Evolutionary conservation across 2,888 invertebrate species (phyloP), one percentile per base, ranked within the genome.

Genomic region (Latrodectus elegans): DNA sequence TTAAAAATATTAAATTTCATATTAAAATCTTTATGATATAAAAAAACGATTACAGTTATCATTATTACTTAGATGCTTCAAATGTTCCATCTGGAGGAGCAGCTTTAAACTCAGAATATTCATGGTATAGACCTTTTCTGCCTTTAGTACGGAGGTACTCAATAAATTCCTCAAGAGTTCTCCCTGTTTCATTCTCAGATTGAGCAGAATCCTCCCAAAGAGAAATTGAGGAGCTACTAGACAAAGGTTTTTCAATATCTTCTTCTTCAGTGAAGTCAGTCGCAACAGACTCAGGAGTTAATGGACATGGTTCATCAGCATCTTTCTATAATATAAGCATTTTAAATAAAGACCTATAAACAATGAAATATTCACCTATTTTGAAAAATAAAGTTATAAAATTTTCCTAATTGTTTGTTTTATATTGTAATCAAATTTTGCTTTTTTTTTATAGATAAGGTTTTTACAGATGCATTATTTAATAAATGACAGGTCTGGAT

Each of bases 61-160:
- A 38, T 38, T 38, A 38, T 71, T 55, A 88, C 88, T 82, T 88
- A 91, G 97, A 96, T 91, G 95, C 95, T 91, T 95, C 95, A 93
- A 98, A 98, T 90, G 97, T 96, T 89, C 98, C 98, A 90, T 95
- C 94, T 51, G 97, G 97, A 89, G 96, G 95, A 91, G 96, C 94
- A 90, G 95, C 94, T 91, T 97, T 95, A 90, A 98, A 96, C 91
- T 96, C 96, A 68, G 95, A 94, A 93, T 98, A 99, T 93, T 98
- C 88, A 70, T 88, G 84, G 91, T 95, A 94, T 88, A 98, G 94
- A 14, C 97, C 98, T 90, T 95, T 94, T 75, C 96, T 94, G 78
- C 96, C 96, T 90, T 95, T 94, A 91, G 95, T 93, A 89, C 95
- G 95, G 90, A 96, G 95, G 90, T 95, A 94, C 89, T 95, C 95